Evolutionary conservation across 2,888 invertebrate species (phyloP), one percentile per base, ranked within the genome.

Genomic region (Dicyrtoma fusca): DNA sequence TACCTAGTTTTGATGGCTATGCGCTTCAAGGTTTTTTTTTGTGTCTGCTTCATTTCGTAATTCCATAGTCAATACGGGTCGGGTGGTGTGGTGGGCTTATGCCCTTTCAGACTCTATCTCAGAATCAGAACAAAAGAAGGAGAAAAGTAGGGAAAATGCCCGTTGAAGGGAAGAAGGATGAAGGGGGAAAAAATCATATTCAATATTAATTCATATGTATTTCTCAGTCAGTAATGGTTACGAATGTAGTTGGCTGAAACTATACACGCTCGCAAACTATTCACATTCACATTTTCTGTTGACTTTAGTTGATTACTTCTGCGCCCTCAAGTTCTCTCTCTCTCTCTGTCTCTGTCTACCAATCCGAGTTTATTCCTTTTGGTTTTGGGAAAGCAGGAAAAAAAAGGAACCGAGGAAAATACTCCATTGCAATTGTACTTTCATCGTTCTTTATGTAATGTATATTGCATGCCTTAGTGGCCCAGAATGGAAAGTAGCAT

Each of bases 211-310:
- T 61, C 61, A 42, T 26, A n/a, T n/a, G n/a, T n/a, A 61, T 61
- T 61, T 42, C 61, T 61, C 61, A 44, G 61, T 61, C 61, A 61
- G 61, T 21, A 42, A n/a, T 61, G 34, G 61, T 61, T 61, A 61
- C 44, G 61, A 61, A 34, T 61, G 61, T 44, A 61, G 26, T 61
- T 42, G 14, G n/a, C 11, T 42, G 61, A 61, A 61, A 61, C 61
- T 61, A 61, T 34, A 61, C 61, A 61, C 61, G 42, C 42, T 61
- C 44, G n/a, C 61, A 61, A 61, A 61, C 44, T 61, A 61, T 61
- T 61, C 61, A 42, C 61, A 61, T 61, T 61, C 42, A 61, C 61
- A 61, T 61, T 61, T 61, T n/a, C 17, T 61, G 61, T 61, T 61
- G 61, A 61, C 61, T 61, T 61, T 61, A 44, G 14, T 44, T 61